Evolutionary conservation across 2,113 vertebrate species (phyloP).

Genomic region (Muntiacus reevesi): DNA sequence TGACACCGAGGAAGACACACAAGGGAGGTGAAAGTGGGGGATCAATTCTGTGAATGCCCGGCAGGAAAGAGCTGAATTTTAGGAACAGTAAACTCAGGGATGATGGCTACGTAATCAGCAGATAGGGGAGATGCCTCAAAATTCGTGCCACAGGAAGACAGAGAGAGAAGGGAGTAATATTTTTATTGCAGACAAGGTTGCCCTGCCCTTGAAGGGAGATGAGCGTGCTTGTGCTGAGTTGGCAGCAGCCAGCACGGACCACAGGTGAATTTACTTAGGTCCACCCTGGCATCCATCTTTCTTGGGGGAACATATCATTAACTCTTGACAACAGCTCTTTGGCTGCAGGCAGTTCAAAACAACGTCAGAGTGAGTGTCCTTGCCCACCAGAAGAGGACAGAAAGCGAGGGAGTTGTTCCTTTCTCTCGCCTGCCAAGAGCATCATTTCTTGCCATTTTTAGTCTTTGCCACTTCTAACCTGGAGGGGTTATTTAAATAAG

Average conservation of each 20-base stretch:
- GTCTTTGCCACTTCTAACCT: slow-evolving; percentile 1
- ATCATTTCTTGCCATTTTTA: slow-evolving; percentile 34
- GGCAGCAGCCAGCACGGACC: neutral
- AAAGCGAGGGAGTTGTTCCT: neutral
- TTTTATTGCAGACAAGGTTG: slow-evolving; percentile 19
- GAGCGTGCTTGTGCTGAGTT: neutral
- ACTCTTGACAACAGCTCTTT: slow-evolving; percentile 57
- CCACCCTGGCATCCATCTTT: slow-evolving; percentile 41
- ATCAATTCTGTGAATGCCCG: neutral
- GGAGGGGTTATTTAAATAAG: slow-evolving; percentile 31
- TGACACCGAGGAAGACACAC: neutral
- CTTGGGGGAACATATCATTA: slow-evolving; percentile 56
- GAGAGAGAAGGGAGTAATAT: neutral
- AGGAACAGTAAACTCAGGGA: neutral
- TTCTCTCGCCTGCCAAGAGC: neutral
- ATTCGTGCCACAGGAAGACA: neutral
- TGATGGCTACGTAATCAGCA: neutral
- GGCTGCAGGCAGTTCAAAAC: slow-evolving; percentile 44
- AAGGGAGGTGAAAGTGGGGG: neutral
- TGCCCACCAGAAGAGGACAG: slow-evolving; percentile 16
- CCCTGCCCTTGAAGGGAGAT: slow-evolving; percentile 46
- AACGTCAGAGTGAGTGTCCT: slow-evolving; percentile 12
- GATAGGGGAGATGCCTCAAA: neutral
- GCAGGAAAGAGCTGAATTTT: neutral
- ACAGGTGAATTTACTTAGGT: slow-evolving; percentile 21